Conservation (phyloP, 2,797 vertebrate genomes). For the Myotis myotis region DNA sequence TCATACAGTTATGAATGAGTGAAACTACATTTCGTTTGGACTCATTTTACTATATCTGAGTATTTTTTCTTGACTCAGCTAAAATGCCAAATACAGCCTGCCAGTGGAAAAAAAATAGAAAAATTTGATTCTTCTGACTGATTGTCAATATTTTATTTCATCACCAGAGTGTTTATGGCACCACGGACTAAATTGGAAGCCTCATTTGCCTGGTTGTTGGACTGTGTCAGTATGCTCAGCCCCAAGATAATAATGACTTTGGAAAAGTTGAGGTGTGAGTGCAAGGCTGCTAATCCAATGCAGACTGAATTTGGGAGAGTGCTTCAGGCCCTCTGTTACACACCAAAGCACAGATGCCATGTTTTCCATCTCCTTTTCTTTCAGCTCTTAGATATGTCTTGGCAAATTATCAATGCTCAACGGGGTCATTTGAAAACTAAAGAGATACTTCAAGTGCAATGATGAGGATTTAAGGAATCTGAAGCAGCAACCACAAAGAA, state of each 20-base stretch:
- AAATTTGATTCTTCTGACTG: not conserved
- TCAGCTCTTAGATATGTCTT: not conserved
- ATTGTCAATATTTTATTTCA: not conserved
- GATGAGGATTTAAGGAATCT: constrained; percentile 31
- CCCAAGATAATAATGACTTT: not conserved
- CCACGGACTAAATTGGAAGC: not conserved
- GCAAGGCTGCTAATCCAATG: not conserved
- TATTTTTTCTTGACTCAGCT: not conserved
- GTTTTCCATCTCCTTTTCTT: not conserved
- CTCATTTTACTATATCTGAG: not conserved
- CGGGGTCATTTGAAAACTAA: constrained; percentile 34
- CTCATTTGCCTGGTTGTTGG: not conserved
- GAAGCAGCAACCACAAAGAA: constrained; percentile 50
- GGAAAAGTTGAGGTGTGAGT: not conserved
- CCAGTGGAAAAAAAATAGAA: not conserved
- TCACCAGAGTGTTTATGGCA: not conserved
- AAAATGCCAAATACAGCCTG: not conserved
- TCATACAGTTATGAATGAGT: not conserved
- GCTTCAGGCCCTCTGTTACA: not conserved
- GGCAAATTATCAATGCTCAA: constrained; percentile 8
- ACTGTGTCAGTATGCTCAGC: not conserved
- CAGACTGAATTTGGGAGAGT: not conserved
- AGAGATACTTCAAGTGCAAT: not conserved
- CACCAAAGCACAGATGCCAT: not conserved
- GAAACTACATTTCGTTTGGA: not conserved